Percentiles rank a stretch among this genome's conserved stretches.
These are phyloP conservation scores for Lycaena phlaeas DNA, from an alignment of 2,888 invertebrate genomes.

Conservation along the genomic window DNA sequence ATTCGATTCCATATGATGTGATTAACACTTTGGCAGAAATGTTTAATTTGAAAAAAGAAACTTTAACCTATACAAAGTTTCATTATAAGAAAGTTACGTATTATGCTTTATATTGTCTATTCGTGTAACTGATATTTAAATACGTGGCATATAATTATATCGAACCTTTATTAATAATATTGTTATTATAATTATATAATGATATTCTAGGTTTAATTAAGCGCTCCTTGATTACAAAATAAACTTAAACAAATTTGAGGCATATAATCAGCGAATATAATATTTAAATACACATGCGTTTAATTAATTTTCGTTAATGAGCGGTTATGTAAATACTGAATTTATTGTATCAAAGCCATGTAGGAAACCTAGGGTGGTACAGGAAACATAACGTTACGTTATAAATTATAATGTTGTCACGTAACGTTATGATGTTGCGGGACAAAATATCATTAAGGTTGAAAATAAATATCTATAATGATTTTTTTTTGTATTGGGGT, in stretches of 20 bases:
- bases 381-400: neutral
- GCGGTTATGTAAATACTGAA: neutral
- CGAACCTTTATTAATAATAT: neutral
- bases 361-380: neutral
- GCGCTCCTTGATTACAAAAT: too few species aligned
- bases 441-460: neutral
- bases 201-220: too few species aligned
- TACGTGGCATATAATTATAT: neutral
- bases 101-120: too few species aligned
- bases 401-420: too few species aligned
- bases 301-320: neutral
- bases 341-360: too few species aligned
- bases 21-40: too few species aligned
- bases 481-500: neutral
- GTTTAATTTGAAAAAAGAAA: too few species aligned
- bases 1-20: too few species aligned
- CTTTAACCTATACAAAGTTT: too few species aligned
- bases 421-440: neutral
- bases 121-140: too few species aligned
- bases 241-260: neutral
- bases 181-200: neutral
- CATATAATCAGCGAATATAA: neutral
- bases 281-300: neutral
- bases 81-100: too few species aligned
- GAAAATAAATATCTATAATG: neutral